Evolutionary conservation across 1,140 invertebrate genomes (phyloP), one percentile per base, ranked within the genome.

Genomic region (Drosophila sturtevanti): DNA sequence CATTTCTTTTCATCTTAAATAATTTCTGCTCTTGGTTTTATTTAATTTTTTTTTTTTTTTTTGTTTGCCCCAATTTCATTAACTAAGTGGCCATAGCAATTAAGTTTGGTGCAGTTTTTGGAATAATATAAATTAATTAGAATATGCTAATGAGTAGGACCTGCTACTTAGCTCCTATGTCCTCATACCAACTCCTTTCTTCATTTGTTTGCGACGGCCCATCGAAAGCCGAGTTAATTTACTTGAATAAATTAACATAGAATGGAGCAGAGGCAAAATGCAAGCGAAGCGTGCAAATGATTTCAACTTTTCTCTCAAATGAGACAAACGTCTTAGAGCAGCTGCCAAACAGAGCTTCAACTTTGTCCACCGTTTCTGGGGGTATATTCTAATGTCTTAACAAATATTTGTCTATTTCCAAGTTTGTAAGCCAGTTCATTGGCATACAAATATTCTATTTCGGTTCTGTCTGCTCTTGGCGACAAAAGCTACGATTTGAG

Each of bases 101-200:
- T 89, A 89, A 89, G 84, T 84, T 84, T 68, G 72, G 69, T 89
- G 80, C 80, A 89, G 41, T 48, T 89, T 89, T 80, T 89, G 84
- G 80, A 89, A 89, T 89, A 89, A 89, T 89, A 89, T 89, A 89
- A 89, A 89, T 89, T 89, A 89, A 89, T 89, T 89, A 84, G 84
- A 89, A 89, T 89, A 89, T 89, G 84, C 73, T 89, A 89, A 89
- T 89, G 79, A 89, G 73, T 61, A 60, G 70, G 34, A 54, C 31
- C 48, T 73, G 63, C 61, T 18, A 48, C 41, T 24, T 21, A 37
- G 34, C 51, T 31, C 18, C 41, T 21, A 48, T 11, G 41, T 48
- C 9, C 4, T 3, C 16, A 48, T 10, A 4, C 16, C 9, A 48
- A 48, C 41, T 48, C 16, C 41, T 11, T 11, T 9, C 41, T 10